Percentiles rank a stretch among this genome's conserved stretches.
phyloP scores from a whole-genome alignment of 2,113 vertebrate species.

The Rattus rattus region DNA sequence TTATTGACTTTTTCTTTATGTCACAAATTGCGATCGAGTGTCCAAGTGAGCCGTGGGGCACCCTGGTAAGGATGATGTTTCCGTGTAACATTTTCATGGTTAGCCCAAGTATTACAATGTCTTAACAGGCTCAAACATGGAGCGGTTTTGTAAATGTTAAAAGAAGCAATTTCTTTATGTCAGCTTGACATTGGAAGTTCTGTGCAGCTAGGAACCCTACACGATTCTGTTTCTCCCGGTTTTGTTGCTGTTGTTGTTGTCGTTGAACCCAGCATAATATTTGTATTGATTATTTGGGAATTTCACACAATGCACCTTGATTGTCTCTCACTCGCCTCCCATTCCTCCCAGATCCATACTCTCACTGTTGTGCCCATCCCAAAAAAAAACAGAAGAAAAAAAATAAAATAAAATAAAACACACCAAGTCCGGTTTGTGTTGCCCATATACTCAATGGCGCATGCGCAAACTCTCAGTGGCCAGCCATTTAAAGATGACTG shows the following conservation, averaged over 20 bases:
- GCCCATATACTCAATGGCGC: background rate
- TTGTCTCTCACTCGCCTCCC: background rate
- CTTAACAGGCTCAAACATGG: background rate
- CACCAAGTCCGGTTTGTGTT: background rate
- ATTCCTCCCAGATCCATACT: background rate
- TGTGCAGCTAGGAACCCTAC: background rate
- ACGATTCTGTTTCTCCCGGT: background rate
- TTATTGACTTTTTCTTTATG: constrained; percentile 24
- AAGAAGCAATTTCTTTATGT: background rate
- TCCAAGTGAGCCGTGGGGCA: background rate
- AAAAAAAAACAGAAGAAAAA: background rate
- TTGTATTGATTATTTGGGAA: too few relatives aligned
- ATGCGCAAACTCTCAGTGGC: background rate
- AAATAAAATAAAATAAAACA: background rate
- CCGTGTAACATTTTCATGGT: background rate
- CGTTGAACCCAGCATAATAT: too few relatives aligned
- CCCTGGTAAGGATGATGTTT: background rate
- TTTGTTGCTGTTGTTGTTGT: too few relatives aligned
- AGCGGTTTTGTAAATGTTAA: background rate
- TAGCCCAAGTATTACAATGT: background rate
- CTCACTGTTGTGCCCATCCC: background rate
- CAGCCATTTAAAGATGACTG: background rate
- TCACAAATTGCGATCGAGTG: background rate
- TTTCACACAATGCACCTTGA: background rate
- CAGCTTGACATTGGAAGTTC: background rate